Evolutionary conservation across 2,113 vertebrate genomes (phyloP), one percentile per base, ranked within the genome.

Genomic region (Lepidothrix coronata): DNA sequence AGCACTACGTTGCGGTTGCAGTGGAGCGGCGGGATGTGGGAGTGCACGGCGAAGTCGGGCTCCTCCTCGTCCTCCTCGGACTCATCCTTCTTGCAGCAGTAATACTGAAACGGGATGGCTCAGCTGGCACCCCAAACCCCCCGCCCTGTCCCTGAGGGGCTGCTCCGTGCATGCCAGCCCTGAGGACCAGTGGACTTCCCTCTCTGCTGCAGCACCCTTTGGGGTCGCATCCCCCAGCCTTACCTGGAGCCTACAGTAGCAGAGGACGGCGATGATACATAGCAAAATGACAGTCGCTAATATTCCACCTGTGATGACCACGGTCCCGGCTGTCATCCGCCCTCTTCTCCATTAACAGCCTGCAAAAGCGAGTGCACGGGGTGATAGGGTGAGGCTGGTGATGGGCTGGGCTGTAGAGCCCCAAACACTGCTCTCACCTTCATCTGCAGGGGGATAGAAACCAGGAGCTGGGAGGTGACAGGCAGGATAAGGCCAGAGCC

Each of bases 261-360:
- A 99, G 95, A 99, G 98, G 84, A 99, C 99, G 2, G 99, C 99
- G 14, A 99, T 99, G 97, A 99, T 99, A 95, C 99, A 99, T 35
- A 99, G 98, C 82, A 99, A 98, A 95, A 99, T 99, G 85, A 99
- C 98, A 81, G 99, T 99, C 44, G 99, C 99, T 98, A 99, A 99
- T 97, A 99, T 99, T 98, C 99, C 99, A 95, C 99, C 99, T 97
- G 99, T 99, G 99, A 99, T 99, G 97, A 99, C 99, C 98, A 99
- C 99, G 23, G 99, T 99, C 97, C 99, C 99, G 98, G 99, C 99
- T 99, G 99, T 99, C 99, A 99, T 99, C 98, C 99, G 99, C 99
- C 98, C 98, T 97, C 97, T 97, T 99, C 99, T 99, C 99, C 99
- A 99, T 99, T 98, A 99, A 99, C 98, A 96, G 90, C 98, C 98